Percentiles rank a stretch among this genome's conserved stretches.
Conservation (phyloP, 2,888 invertebrate genomes). For the Theretra japonica region DNA sequence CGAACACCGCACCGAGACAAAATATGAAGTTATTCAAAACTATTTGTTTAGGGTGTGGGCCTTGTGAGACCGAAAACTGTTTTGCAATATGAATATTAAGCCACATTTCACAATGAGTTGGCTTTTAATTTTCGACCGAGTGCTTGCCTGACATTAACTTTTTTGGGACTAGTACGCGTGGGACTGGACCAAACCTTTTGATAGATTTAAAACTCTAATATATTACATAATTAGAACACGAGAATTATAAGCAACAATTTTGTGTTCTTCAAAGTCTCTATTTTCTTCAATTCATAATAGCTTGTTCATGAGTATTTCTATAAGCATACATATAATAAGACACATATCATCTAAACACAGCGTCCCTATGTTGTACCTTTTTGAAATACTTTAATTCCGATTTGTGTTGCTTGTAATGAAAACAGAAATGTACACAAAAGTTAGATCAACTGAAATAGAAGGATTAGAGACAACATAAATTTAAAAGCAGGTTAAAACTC, state of each 20-base stretch:
- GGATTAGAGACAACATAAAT: not conserved
- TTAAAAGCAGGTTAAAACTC: not conserved
- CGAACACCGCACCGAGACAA: too few species aligned
- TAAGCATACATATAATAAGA: not conserved
- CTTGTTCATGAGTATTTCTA: not conserved
- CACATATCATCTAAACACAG: not conserved
- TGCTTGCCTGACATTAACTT: too few species aligned
- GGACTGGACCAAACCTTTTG: too few species aligned
- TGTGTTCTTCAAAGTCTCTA: not conserved
- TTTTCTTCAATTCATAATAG: not conserved
- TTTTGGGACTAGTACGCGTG: too few species aligned
- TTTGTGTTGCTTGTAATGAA: constrained; percentile 78
- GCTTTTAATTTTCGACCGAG: too few species aligned
- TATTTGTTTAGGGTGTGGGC: too few species aligned
- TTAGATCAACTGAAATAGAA: not conserved
- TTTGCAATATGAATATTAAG: too few species aligned
- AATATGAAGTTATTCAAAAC: too few species aligned
- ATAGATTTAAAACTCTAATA: too few species aligned
- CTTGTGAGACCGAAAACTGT: too few species aligned
- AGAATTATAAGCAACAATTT: not conserved
- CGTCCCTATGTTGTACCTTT: constrained; percentile 63
- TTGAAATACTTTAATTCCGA: constrained; percentile 78
- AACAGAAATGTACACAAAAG: constrained; percentile 33
- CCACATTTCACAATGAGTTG: too few species aligned
- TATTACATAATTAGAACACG: not conserved